These are phyloP conservation scores for Gila orcuttii DNA, from an alignment of 2,113 vertebrate genomes.

Conservation along the genomic window DNA sequence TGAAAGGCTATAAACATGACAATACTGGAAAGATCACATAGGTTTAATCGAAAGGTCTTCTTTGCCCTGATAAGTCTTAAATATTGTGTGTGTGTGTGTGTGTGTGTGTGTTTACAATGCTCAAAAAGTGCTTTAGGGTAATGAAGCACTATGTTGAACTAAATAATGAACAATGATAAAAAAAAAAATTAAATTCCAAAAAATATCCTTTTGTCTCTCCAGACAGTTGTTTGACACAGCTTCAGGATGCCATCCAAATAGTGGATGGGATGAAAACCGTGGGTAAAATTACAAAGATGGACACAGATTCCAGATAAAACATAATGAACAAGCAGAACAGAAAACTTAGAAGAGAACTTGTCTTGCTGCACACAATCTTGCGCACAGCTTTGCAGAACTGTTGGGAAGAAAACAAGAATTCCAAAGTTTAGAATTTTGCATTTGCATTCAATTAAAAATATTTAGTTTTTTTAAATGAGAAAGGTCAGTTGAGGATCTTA, in stretches of 20 bases:
- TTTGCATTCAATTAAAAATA: not conserved
- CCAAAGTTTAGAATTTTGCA: not conserved
- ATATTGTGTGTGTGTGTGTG: not conserved
- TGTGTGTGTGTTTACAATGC: not conserved
- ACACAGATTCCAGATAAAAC: conserved; percentile 67
- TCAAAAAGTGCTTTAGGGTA: not conserved
- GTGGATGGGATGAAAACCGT: conserved; percentile 72
- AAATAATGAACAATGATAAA: not conserved
- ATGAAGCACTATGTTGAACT: not conserved
- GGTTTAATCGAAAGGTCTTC: not conserved
- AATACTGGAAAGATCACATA: conserved; percentile 1
- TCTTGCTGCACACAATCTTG: conserved; percentile 74
- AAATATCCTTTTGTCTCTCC: not conserved
- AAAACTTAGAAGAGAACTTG: conserved; percentile 68
- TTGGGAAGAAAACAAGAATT: not conserved
- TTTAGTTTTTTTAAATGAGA: too few relatives aligned
- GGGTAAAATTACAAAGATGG: conserved; percentile 58
- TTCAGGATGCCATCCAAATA: conserved; percentile 81
- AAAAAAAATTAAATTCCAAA: not conserved
- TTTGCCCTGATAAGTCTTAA: not conserved
- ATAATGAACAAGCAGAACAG: conserved; percentile 61
- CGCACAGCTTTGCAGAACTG: conserved; percentile 78
- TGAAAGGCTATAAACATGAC: not conserved
- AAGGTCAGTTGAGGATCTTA: not conserved
- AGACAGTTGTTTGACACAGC: not conserved